Conservation (phyloP, 2,888 invertebrate species). For the Acanthosepion lycidas region DNA sequence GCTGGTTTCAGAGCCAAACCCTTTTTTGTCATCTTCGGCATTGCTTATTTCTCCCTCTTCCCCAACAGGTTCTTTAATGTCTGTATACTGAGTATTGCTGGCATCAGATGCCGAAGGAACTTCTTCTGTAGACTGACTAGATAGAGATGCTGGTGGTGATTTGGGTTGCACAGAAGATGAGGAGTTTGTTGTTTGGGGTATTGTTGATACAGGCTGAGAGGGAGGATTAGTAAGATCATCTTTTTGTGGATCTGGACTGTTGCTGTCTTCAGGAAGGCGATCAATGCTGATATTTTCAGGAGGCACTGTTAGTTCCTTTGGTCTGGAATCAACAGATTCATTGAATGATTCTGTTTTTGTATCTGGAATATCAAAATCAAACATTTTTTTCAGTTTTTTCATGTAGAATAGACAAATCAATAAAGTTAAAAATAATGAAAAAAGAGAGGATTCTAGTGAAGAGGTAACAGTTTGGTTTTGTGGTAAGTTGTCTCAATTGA, state of each 20-base stretch:
- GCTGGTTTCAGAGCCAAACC: background rate
- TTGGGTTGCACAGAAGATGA: background rate
- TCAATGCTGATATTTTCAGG: conserved; percentile 15
- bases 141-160: background rate
- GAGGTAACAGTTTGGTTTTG: too few species aligned
- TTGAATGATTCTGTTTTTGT: background rate
- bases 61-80: background rate
- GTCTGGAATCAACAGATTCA: conserved; percentile 14
- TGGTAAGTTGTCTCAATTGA: too few species aligned
- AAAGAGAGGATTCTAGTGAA: too few species aligned
- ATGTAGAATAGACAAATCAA: background rate
- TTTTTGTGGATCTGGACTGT: background rate
- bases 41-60: background rate
- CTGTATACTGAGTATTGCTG: background rate
- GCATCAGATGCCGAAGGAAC: background rate
- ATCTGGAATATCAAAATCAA: background rate
- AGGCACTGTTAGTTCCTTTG: conserved; percentile 24
- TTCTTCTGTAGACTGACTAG: background rate
- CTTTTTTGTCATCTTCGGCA: background rate
- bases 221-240: background rate
- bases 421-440: background rate
- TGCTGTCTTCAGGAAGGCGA: background rate
- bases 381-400: background rate
- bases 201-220: background rate
- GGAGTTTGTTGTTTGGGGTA: background rate